Evolutionary conservation across 2,888 invertebrate species (phyloP), one percentile per base, ranked within the genome.

Genomic region (Panzeria rudis): DNA sequence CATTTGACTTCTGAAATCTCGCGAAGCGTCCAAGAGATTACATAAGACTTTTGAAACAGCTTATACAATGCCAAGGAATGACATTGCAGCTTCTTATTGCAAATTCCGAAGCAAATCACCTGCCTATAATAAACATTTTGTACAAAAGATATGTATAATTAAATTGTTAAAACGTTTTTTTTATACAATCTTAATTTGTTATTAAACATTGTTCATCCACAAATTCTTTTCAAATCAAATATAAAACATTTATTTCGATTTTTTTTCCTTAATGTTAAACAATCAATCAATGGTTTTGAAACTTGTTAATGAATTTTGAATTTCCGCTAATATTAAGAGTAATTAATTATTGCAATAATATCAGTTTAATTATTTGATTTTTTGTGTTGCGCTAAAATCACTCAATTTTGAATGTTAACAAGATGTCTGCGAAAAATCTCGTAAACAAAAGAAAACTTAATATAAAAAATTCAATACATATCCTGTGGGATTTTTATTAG

Each of bases 281-380:
- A 13, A 52, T 35, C 38, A 54, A 69, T 54, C 25, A 11, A 9
- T 38, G n/a, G 11, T 54, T 38, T 23, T 38, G 17, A 69, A 54
- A 29, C 54, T 35, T 23, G 11, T 23, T 17, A 15, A 56, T 72
- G 32, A 72, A n/a, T 32, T 44, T 47, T 15, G 61, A 47, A 61
- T 61, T 72, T 72, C 47, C 47, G 44, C 17, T 44, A 44, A 72
- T 20, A 71, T n/a, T 11, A 9, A 7, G 38, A 50, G 29, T 50
- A 52, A 1, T n/a, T 50, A 52, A 1, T n/a, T 56, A 4, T 9
- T 7, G n/a, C 11, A 17, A 35, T 7, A 25, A 23, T 41, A 38
- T n/a, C 8, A 41, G n/a, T 62, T 62, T 41, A 41, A 41, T 62
- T 20, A n/a, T 35, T 3, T 54, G 25, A 29, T 54, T 3, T n/a